Conservation (phyloP, 2,888 invertebrate species). For the Digitonthophagus gazella region DNA sequence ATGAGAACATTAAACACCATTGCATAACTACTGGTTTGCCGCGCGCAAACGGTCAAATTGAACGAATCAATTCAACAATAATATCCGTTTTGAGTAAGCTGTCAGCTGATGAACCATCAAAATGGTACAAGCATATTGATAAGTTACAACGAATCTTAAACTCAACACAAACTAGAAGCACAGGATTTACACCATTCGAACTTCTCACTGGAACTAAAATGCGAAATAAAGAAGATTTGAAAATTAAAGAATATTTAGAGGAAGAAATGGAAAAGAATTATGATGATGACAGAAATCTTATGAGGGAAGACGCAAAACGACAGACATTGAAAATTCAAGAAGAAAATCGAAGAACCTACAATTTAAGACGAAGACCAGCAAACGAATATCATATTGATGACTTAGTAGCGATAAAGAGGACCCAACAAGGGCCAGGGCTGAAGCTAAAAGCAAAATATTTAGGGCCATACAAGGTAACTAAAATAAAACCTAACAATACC, state of each 20-base stretch:
- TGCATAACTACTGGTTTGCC: conserved; percentile 15
- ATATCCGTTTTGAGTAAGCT: conserved; percentile 21
- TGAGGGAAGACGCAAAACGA: neutral
- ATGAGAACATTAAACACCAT: conserved; percentile 40
- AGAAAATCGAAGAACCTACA: neutral
- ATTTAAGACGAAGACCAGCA: neutral
- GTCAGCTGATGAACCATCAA: neutral
- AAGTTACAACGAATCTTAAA: neutral
- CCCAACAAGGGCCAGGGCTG: too few relatives aligned
- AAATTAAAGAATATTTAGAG: neutral
- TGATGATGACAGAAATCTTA: neutral
- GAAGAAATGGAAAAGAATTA: neutral
- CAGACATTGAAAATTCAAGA: neutral
- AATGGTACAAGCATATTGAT: neutral
- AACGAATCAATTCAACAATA: conserved; percentile 22
- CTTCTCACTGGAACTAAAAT: neutral
- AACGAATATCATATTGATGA: neutral
- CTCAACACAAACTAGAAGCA: too few relatives aligned
- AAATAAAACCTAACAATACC: too few relatives aligned
- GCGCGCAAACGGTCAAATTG: conserved; percentile 27
- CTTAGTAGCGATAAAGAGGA: neutral
- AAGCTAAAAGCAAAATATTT: too few relatives aligned
- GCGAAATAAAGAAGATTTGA: neutral
- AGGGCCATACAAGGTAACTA: neutral
- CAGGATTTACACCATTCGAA: neutral